These are phyloP conservation scores for Antedon mediterranea DNA, from an alignment of 53 echinoderm and acorn worm species.

Conservation along the genomic window DNA sequence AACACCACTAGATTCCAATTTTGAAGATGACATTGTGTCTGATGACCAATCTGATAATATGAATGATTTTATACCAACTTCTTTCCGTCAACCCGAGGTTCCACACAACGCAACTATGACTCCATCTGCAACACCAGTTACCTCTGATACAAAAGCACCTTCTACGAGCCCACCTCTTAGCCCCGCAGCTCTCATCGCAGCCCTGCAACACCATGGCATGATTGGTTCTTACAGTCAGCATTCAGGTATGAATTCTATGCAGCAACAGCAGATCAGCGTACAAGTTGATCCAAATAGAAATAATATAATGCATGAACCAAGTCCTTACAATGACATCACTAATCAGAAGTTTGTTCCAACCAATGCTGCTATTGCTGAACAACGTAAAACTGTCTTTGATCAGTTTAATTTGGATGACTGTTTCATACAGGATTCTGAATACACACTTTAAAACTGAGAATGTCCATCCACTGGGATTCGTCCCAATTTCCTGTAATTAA, in stretches of 20 bases:
- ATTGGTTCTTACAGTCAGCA: background rate
- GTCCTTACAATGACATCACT: background rate
- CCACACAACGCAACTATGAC: constrained; percentile 40
- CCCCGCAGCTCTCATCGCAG: constrained; percentile 57
- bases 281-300: background rate
- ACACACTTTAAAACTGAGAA: constrained; percentile 1
- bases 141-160: background rate
- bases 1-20: background rate
- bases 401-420: constrained; percentile 63
- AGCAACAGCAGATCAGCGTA: background rate
- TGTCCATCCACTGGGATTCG: too few relatives aligned
- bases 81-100: background rate
- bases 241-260: background rate
- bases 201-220: constrained; percentile 37
- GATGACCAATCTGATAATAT: constrained; percentile 8
- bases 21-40: background rate
- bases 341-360: background rate
- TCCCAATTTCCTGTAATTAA: too few relatives aligned
- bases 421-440: constrained; percentile 34
- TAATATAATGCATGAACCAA: background rate
- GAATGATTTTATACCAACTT: background rate
- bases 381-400: constrained; percentile 19
- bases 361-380: background rate
- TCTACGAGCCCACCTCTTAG: constrained; percentile 27
- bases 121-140: constrained; percentile 44